Percentiles rank a stretch among this genome's conserved stretches.
Conservation (phyloP, 2,888 invertebrate species). For the Melinaea menophilus region DNA sequence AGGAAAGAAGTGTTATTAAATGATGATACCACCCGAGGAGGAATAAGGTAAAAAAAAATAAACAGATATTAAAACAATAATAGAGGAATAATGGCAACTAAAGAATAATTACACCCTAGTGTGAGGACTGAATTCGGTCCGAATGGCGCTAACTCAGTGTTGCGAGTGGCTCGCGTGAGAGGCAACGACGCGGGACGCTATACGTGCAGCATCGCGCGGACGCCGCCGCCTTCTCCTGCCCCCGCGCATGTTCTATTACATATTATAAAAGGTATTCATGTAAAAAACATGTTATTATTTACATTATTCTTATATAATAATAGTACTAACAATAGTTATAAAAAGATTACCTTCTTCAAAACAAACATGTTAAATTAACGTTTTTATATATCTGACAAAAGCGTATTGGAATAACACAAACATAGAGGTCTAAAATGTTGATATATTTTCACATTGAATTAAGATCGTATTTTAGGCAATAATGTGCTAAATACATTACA, state of each 20-base stretch:
- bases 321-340: too few species aligned
- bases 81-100: neutral
- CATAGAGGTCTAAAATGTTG: too few species aligned
- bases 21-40: slow-evolving; percentile 70
- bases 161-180: slow-evolving; percentile 67
- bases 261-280: slow-evolving; percentile 60
- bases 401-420: too few species aligned
- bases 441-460: too few species aligned
- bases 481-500: too few species aligned
- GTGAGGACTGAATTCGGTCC: slow-evolving; percentile 70
- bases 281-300: neutral
- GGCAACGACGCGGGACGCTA: slow-evolving; percentile 66
- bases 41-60: slow-evolving; percentile 54
- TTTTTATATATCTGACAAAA: too few species aligned
- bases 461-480: too few species aligned
- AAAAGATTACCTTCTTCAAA: too few species aligned
- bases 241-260: slow-evolving; percentile 66
- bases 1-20: slow-evolving; percentile 62
- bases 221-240: slow-evolving; percentile 56
- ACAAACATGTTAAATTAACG: too few species aligned
- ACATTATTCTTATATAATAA: too few species aligned
- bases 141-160: slow-evolving; percentile 67
- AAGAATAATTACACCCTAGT: slow-evolving; percentile 37
- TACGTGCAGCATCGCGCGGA: slow-evolving; percentile 63
- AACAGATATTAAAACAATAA: neutral